A percentile compares a stretch with the other conserved stretches of the same genome.
phyloP scores from a whole-genome alignment of 2,113 vertebrate genomes.

The Xiphophorus maculatus region DNA sequence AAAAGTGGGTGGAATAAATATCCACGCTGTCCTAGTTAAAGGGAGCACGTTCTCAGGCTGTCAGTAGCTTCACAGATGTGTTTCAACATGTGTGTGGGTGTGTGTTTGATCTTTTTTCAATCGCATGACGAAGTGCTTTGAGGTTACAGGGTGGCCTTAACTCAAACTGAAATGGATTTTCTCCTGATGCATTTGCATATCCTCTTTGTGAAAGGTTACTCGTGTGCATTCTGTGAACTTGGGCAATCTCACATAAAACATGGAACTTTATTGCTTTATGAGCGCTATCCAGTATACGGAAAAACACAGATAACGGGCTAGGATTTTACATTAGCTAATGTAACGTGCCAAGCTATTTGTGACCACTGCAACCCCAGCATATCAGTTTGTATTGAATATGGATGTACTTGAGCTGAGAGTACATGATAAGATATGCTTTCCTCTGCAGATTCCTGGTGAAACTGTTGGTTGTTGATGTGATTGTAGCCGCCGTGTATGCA shows the following conservation, averaged over 20 bases:
- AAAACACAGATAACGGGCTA: neutral
- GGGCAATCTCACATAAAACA: neutral
- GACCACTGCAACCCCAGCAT: neutral
- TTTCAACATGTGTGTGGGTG: slow-evolving; percentile 15
- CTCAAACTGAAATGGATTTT: slow-evolving; percentile 9
- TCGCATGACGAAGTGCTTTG: slow-evolving; percentile 26
- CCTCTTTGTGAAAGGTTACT: neutral
- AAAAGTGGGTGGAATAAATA: neutral
- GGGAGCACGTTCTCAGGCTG: neutral
- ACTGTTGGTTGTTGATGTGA: slow-evolving; percentile 1
- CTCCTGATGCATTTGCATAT: neutral
- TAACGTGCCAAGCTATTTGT: neutral
- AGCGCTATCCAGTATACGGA: neutral
- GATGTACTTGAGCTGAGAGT: slow-evolving; percentile 12
- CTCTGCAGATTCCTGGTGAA: slow-evolving; percentile 9
- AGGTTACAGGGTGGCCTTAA: slow-evolving; percentile 6
- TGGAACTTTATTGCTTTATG: neutral
- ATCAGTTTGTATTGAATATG: neutral
- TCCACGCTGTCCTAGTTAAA: neutral
- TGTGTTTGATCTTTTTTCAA: slow-evolving; percentile 33
- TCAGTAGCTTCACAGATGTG: slow-evolving; percentile 8
- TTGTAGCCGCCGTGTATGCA: neutral
- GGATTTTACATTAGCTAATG: neutral
- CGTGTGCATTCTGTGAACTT: neutral
- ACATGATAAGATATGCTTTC: slow-evolving; percentile 19